Conservation (phyloP, 2,797 vertebrate species). For the Halcyon smyrnensis region DNA sequence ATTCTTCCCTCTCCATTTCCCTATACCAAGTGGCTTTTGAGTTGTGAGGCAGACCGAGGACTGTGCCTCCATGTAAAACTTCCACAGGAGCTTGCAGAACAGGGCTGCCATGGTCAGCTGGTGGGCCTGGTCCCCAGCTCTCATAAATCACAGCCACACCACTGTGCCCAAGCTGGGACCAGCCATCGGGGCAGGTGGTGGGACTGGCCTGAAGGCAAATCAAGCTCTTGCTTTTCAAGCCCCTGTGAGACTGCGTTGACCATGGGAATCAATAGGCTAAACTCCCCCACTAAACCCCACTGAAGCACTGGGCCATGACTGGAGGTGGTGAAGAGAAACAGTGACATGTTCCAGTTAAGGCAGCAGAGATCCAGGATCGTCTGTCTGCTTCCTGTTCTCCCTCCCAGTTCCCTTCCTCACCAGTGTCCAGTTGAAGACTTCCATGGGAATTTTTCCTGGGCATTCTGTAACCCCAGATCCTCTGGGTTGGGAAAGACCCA, state of each 20-base stretch:
- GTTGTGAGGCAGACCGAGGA: not conserved
- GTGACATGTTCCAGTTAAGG: rapidly evolving
- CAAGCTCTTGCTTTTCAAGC: not conserved
- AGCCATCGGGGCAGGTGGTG: rapidly evolving
- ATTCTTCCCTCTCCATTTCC: not conserved
- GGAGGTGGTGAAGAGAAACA: not conserved
- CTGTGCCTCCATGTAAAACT: not conserved
- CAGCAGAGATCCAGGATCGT: not conserved
- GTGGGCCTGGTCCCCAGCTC: not conserved
- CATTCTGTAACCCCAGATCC: not conserved
- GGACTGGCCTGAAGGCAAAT: not conserved
- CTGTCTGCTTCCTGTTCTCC: not conserved
- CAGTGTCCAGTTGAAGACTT: not conserved
- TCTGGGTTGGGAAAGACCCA: rapidly evolving
- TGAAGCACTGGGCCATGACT: not conserved
- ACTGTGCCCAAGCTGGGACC: rapidly evolving
- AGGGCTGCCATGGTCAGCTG: rapidly evolving
- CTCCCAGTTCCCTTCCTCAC: not conserved
- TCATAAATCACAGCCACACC: not conserved
- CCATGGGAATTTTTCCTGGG: not conserved
- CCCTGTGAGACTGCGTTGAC: not conserved
- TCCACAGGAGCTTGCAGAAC: not conserved
- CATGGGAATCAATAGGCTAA: rapidly evolving
- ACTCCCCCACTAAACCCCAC: not conserved
- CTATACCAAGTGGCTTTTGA: not conserved